Evolutionary conservation across 2,888 invertebrate species (phyloP), one percentile per base, ranked within the genome.

Genomic region (Asteroscopus sphinx): DNA sequence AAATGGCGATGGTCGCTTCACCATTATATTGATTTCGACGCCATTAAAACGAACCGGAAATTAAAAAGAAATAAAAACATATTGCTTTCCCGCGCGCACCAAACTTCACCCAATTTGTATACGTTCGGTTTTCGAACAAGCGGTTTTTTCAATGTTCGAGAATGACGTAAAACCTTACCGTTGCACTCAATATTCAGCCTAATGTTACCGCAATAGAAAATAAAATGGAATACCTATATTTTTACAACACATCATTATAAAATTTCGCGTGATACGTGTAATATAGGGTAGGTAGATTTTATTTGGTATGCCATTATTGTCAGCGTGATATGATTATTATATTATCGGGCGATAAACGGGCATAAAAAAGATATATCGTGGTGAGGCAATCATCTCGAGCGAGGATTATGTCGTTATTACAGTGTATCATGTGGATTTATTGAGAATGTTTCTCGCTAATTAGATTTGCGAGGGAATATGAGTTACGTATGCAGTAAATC

Each of bases 61-160:
- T 92, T 93, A 92, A 93, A 93, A 92, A 93, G 92, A 91, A 92
- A 92, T 92, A 92, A 93, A 93, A 93, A 92, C 89, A 92, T 92
- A 92, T 92, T 91, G 92, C 92, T 89, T 92, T 91, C 92, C 92
- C 91, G 92, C 89, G 92, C 90, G 85, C 87, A 85, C 88, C 89
- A 82, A 87, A 92, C 89, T 92, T 92, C 88, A 86, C 86, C 91
- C 92, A 93, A 92, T 92, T 93, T 92, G 92, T 92, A 88, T 87
- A 83, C 87, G 88, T 90, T 91, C 87, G 81, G 84, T 90, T 90
- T 91, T 89, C 82, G 88, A 92, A 89, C 88, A 84, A 83, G 68
- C 84, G 80, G 67, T 73, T 82, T 83, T 86, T 82, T 67, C 56
- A 36, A 63, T 61, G 60, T 69, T 70, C 66, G 61, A 74, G 80